A percentile compares a stretch with the other conserved stretches of the same genome.
These are phyloP conservation scores for Panopea generosa DNA, from an alignment of 2,888 invertebrate genomes.

Conservation along the genomic window DNA sequence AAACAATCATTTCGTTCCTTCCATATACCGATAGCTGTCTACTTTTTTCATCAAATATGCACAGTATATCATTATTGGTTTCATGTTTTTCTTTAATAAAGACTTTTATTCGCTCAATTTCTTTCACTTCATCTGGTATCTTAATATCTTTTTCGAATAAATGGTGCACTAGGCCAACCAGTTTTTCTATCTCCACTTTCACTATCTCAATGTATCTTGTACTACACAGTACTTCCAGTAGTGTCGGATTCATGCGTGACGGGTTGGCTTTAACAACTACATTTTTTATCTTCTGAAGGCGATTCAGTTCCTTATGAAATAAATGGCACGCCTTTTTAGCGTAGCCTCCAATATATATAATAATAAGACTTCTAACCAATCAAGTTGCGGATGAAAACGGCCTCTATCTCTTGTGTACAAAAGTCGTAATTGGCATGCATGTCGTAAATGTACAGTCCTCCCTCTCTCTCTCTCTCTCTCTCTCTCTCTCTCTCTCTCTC, in stretches of 20 bases:
- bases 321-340: slow-evolving; percentile 58
- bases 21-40: slow-evolving; percentile 35
- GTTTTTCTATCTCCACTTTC: slow-evolving; percentile 48
- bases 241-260: slow-evolving; percentile 37
- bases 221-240: slow-evolving; percentile 55
- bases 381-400: too few species aligned
- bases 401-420: too few species aligned
- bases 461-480: too few species aligned
- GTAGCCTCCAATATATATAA: slow-evolving; percentile 50
- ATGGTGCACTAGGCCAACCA: slow-evolving; percentile 49
- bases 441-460: too few species aligned
- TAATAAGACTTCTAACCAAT: too few species aligned
- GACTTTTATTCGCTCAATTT: slow-evolving; percentile 17
- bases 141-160: slow-evolving; percentile 39
- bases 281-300: slow-evolving; percentile 37
- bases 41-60: slow-evolving; percentile 43
- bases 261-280: slow-evolving; percentile 48
- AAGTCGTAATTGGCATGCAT: too few species aligned
- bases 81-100: slow-evolving; percentile 34
- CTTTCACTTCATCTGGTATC: slow-evolving; percentile 22
- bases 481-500: too few species aligned
- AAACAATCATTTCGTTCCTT: slow-evolving; percentile 31
- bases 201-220: slow-evolving; percentile 39
- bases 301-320: slow-evolving; percentile 41
- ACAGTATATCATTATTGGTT: slow-evolving; percentile 33